Conservation (phyloP, 2,888 invertebrate genomes). For the Orthosia cruda region DNA sequence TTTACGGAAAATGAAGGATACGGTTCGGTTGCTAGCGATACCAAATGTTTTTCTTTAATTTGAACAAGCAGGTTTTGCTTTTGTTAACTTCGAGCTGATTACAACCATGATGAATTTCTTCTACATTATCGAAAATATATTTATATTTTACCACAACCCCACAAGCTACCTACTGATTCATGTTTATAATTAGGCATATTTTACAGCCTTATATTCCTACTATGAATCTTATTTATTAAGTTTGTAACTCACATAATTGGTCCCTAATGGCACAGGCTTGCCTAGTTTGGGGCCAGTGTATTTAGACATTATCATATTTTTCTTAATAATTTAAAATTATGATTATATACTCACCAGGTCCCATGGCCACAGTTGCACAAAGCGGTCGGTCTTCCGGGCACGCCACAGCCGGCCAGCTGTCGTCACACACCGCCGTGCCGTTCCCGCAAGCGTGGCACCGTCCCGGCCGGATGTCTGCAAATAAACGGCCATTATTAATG, state of each 20-base stretch:
- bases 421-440: constrained; percentile 68
- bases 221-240: no score
- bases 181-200: not conserved
- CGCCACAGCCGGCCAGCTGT: constrained; percentile 56
- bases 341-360: constrained; percentile 73
- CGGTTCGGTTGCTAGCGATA: not conserved
- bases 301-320: no score
- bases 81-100: not conserved
- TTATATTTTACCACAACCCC: not conserved
- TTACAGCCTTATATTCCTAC: no score
- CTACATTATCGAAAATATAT: not conserved
- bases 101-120: not conserved
- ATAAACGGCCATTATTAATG: constrained; percentile 44
- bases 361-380: constrained; percentile 78
- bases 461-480: constrained; percentile 72
- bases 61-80: not conserved
- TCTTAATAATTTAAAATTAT: no score
- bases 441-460: constrained; percentile 78
- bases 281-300: no score
- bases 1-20: not conserved
- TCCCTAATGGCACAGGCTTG: no score
- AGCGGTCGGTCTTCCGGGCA: constrained; percentile 76
- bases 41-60: not conserved
- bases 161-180: no score
- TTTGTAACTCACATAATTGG: no score